Evolutionary conservation across 1,140 invertebrate genomes (phyloP), one percentile per base, ranked within the genome.

Genomic region (Ips typographus): DNA sequence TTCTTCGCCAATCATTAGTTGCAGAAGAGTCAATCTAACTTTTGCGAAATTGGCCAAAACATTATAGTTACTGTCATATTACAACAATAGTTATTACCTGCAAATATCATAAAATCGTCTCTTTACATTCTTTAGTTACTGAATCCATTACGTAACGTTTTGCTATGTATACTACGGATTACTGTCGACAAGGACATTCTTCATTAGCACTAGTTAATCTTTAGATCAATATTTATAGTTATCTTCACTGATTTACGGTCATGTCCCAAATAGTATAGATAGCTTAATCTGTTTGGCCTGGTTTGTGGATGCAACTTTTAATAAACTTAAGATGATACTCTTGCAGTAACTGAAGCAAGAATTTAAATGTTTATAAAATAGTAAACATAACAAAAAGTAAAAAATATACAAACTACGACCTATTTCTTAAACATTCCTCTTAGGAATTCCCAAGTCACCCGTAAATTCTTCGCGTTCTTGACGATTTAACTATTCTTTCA

Each of bases 81-180:
- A 22, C 22, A 22, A 22, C 22, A 22, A 22, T 22, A 22, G 22
- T 22, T 22, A 22, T 22, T 22, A 22, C 22, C 22, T 22, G 22
- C 22, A 22, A 22, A 22, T 22, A 22, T 22, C 22, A 22, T 22
- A 22, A 22, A 22, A 22, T 22, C 22, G 22, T 22, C 22, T 22
- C 22, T 22, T 22, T 22, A 22, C 22, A 22, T 22, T 22, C 22
- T 22, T 22, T 22, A 22, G 22, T 22, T 22, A 22, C 22, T 22
- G 22, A 22, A 43, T 66, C 4, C n/a, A 38, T 66, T 66, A 56
- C 65, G 41, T 66, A 58, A 66, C 62, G 38, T n/a, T 58, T 66
- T 6, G 6, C 43, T 44, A 61, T 64, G 44, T 66, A 44, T 58
- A 59, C 53, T 5, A 2, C 56, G 40, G 41, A 22, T 22, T 22